Conservation (phyloP, 2,113 vertebrate genomes). For the Gymnogyps californianus region DNA sequence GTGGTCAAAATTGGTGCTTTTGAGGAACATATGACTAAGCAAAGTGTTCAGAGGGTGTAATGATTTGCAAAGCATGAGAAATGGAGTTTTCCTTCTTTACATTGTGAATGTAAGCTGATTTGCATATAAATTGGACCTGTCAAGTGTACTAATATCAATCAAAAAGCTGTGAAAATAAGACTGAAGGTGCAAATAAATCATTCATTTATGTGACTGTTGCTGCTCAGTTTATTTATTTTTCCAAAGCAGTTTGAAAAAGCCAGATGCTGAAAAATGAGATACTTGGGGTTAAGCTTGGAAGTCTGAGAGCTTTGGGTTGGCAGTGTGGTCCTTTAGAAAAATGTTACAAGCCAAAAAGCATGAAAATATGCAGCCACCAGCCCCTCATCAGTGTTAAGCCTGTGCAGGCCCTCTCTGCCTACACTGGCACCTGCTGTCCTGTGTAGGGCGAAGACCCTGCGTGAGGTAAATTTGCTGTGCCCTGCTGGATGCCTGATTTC, state of each 20-base stretch:
- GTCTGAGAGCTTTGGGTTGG: background rate
- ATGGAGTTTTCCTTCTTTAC: background rate
- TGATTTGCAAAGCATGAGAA: slow-evolving; percentile 38
- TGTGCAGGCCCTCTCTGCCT: background rate
- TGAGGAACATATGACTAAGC: background rate
- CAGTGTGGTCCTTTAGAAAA: background rate
- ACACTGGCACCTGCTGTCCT: background rate
- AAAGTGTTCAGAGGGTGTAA: background rate
- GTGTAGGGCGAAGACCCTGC: background rate
- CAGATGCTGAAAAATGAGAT: background rate
- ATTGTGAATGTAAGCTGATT: slow-evolving; percentile 22
- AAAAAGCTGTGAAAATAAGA: slow-evolving; percentile 18
- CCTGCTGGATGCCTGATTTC: background rate
- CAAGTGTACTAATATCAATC: slow-evolving; percentile 15
- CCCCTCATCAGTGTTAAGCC: background rate
- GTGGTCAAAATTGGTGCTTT: slow-evolving; percentile 4
- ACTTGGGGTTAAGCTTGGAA: background rate
- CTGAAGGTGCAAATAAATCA: slow-evolving; percentile 25
- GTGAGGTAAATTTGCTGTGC: background rate
- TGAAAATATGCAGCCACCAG: background rate
- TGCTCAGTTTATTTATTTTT: background rate
- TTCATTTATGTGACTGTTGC: slow-evolving; percentile 15
- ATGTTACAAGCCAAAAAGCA: background rate
- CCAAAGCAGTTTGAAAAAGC: background rate
- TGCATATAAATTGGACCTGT: slow-evolving; percentile 56